Percentiles rank a stretch among this genome's conserved stretches.
These are phyloP conservation scores for Phymastichus coffea DNA, from an alignment of 1,140 invertebrate species.

Conservation along the genomic window DNA sequence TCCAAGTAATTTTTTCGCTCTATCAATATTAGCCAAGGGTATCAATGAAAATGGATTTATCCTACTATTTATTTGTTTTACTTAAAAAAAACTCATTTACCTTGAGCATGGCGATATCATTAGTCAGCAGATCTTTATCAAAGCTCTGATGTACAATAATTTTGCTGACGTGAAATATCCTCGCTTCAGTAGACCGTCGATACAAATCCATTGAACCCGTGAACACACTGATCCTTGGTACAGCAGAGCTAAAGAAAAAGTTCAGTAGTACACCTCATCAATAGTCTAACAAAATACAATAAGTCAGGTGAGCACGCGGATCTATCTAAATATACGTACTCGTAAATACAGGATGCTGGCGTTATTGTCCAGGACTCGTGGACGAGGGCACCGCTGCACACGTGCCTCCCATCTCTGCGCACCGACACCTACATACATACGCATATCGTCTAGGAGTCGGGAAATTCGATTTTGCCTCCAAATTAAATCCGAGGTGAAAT, in stretches of 20 bases:
- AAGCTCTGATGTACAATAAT: slow-evolving; percentile 37
- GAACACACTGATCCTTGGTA: slow-evolving; percentile 7
- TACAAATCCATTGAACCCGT: background rate
- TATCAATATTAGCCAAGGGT: too few species aligned
- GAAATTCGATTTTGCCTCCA: slow-evolving; percentile 4
- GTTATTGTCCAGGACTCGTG: slow-evolving; percentile 55
- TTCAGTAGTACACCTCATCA: too few species aligned
- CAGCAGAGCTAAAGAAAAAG: slow-evolving; percentile 14
- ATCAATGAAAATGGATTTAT: too few species aligned
- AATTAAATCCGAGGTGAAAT: slow-evolving; percentile 25
- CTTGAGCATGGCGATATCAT: slow-evolving; percentile 57
- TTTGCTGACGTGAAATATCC: slow-evolving; percentile 28
- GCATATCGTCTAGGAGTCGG: background rate
- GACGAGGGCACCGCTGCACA: slow-evolving; percentile 57
- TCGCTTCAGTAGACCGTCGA: background rate
- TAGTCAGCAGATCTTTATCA: slow-evolving; percentile 40
- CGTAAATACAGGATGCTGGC: slow-evolving; percentile 55
- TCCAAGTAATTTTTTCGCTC: too few species aligned
- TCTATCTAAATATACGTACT: slow-evolving; percentile 24
- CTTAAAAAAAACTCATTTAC: too few species aligned
- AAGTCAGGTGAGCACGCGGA: background rate
- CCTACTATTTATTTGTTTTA: slow-evolving; percentile 2
- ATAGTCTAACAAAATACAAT: background rate
- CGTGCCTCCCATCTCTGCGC: slow-evolving; percentile 46
- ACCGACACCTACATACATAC: slow-evolving; percentile 49